Evolutionary conservation across 64 coral and sea anemone genomes (phyloP).

Genomic region (Astreopora myriophthalma): DNA sequence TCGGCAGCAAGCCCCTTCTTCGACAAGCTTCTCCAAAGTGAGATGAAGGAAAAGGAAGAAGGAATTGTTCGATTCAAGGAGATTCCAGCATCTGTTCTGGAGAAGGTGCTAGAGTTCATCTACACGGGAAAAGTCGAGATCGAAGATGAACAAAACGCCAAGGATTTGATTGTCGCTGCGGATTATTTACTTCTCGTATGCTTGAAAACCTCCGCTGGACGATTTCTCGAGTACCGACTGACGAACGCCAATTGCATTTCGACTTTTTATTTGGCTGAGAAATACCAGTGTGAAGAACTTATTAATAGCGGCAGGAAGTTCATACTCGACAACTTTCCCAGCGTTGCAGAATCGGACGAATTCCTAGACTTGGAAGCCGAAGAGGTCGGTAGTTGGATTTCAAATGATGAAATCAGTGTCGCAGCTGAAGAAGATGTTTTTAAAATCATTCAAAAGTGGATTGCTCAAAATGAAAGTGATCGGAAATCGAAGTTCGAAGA

Average conservation of each 20-base stretch:
- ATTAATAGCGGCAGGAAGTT: neutral
- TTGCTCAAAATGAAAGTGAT: neutral
- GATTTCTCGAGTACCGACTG: neutral
- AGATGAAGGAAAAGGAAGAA: conserved; percentile 41
- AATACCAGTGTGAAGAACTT: neutral
- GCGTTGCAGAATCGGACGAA: neutral
- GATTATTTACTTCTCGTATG: neutral
- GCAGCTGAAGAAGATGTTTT: neutral
- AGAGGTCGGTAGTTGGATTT: neutral
- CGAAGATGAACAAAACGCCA: neutral
- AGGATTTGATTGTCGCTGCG: neutral
- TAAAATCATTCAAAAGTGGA: neutral
- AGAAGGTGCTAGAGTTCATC: neutral
- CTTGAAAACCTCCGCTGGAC: neutral
- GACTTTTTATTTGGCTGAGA: neutral
- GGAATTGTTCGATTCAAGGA: neutral
- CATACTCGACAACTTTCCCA: neutral
- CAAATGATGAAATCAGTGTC: neutral
- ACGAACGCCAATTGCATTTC: neutral
- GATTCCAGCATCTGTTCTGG: neutral
- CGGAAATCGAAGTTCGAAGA: neutral
- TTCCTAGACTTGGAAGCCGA: neutral
- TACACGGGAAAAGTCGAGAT: neutral
- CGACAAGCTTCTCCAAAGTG: neutral
- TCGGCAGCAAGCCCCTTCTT: conserved; percentile 1